phyloP scores from a whole-genome alignment of 1,140 invertebrate species.

The Drosophila baimaii region DNA sequence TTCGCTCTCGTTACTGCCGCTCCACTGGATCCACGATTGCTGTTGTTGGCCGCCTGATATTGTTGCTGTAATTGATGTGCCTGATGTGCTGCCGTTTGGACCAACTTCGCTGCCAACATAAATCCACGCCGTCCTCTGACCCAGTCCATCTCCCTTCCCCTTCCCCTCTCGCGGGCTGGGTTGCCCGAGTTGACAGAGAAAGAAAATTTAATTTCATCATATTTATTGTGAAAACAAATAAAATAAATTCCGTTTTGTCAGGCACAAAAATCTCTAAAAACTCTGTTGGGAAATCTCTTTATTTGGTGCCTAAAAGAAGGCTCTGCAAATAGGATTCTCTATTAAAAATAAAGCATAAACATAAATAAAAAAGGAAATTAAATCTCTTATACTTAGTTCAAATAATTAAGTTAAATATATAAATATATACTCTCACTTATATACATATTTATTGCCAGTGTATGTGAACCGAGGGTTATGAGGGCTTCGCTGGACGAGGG shows the following conservation, averaged over 20 bases:
- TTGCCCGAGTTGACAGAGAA: slow-evolving; percentile 12
- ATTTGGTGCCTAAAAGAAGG: background rate
- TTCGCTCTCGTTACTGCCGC: slow-evolving; percentile 76
- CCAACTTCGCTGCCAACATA: slow-evolving; percentile 68
- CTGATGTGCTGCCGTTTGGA: slow-evolving; percentile 60
- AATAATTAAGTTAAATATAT: background rate
- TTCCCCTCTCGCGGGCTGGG: background rate
- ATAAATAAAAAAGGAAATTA: no score
- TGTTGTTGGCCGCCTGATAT: slow-evolving; percentile 19
- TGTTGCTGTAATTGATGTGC: slow-evolving; percentile 68
- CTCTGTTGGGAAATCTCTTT: no score
- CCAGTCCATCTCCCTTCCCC: background rate
- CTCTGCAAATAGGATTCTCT: background rate
- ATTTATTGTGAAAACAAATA: background rate
- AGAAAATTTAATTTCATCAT: slow-evolving; percentile 1
- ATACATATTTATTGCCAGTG: background rate
- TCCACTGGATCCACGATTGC: slow-evolving; percentile 58
- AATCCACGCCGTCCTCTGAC: slow-evolving; percentile 56
- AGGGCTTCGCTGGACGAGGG: background rate
- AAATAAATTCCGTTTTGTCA: background rate
- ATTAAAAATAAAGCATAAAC: background rate
- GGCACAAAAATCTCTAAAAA: no score
- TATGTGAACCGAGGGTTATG: slow-evolving; percentile 3
- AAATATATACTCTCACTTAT: background rate
- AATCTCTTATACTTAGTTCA: background rate